A percentile compares a stretch with the other conserved stretches of the same genome.
Conservation (phyloP, 2,888 invertebrate genomes). For the Brachynemurus nebulosus region DNA sequence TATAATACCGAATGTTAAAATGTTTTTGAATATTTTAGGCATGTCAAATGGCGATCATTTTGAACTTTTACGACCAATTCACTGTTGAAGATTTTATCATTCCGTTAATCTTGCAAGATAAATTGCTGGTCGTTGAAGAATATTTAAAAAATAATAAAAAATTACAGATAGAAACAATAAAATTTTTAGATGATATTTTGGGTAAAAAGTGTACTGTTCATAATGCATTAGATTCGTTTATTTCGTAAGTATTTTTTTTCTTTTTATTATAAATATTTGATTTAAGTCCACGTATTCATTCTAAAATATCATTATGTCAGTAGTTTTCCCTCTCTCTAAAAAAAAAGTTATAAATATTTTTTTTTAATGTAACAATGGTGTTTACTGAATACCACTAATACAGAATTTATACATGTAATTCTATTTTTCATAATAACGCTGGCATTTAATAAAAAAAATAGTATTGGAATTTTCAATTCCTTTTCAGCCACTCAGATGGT, state of each 20-base stretch:
- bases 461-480: too few species aligned
- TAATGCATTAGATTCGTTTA: conserved; percentile 40
- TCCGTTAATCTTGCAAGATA: conserved; percentile 72
- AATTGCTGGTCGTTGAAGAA: conserved; percentile 58
- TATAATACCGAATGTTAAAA: too few species aligned
- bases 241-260: conserved; percentile 31
- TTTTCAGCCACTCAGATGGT: too few species aligned
- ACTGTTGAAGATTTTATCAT: conserved; percentile 56
- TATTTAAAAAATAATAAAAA: conserved; percentile 51
- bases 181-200: conserved; percentile 57
- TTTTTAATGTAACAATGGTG: too few species aligned
- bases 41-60: conserved; percentile 50
- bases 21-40: conserved; percentile 44
- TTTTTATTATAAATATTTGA: conserved; percentile 8
- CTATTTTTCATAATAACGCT: too few species aligned
- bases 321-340: too few species aligned
- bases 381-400: too few species aligned
- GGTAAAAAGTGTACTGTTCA: conserved; percentile 43
- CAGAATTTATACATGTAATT: too few species aligned
- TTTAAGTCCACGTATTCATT: too few species aligned
- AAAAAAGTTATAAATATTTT: too few species aligned
- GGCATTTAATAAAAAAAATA: too few species aligned
- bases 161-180: conserved; percentile 50
- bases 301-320: too few species aligned
- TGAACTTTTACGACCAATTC: conserved; percentile 53